phyloP scores from a whole-genome alignment of 2,113 vertebrate genomes.

The Lanius collurio region DNA sequence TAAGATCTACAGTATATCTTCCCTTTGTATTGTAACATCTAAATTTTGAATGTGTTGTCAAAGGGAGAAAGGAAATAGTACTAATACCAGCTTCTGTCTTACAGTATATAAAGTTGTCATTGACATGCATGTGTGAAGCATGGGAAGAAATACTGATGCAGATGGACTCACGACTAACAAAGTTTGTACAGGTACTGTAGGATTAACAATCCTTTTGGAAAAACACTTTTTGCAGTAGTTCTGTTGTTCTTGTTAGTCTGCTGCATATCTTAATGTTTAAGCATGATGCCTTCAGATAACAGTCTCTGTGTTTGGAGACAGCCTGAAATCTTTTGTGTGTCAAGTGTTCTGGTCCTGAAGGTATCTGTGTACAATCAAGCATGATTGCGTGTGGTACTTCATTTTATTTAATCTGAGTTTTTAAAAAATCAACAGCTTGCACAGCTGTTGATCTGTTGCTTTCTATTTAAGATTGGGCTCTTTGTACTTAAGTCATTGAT shows the following conservation, averaged over 20 bases:
- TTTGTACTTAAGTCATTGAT: not conserved
- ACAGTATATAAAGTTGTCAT: conserved; percentile 91
- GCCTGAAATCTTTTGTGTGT: not conserved
- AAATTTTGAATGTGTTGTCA: not conserved
- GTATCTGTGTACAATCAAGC: not conserved
- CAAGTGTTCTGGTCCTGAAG: not conserved
- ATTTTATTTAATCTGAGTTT: not conserved
- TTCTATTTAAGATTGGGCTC: not conserved
- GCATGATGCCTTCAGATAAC: not conserved
- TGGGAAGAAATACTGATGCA: conserved; percentile 99
- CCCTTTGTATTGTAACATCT: not conserved
- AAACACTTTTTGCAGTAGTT: not conserved
- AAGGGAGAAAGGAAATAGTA: not conserved
- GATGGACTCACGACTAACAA: conserved; percentile 96
- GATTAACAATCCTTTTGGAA: not conserved
- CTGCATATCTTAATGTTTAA: not conserved
- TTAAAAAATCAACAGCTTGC: not conserved
- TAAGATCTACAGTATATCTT: not conserved
- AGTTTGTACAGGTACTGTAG: conserved; percentile 90
- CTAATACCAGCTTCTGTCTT: not conserved
- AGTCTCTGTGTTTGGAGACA: not conserved
- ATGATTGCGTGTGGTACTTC: not conserved
- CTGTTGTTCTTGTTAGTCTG: not conserved
- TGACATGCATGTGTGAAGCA: conserved; percentile 96
- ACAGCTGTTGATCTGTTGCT: not conserved